Base-by-base conservation (phyloP, 2,113 vertebrate species). In the Chaetura pelagica region DNA sequence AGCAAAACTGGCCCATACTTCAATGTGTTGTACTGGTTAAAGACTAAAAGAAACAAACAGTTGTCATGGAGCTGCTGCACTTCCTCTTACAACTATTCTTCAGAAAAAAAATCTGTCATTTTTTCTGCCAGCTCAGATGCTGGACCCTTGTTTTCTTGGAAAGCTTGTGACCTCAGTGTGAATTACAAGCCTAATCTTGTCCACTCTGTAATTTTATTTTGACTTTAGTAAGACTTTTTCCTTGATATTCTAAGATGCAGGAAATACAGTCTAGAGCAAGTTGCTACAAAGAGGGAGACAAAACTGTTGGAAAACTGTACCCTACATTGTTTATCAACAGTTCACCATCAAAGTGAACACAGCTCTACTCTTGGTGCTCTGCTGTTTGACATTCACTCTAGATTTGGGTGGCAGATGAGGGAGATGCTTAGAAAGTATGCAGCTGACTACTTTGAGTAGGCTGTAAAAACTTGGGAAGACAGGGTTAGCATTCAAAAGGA, bases 141-240 rank as follows among this genome's bases (percentile, higher is more conserved):
- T 67, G 71, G 73, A 80, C 14, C 46, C 34, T 61, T 79, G 59
- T 80, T 88, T 96, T 94, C 88, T 88, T 95, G 88, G 88, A 95
- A 94, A 94, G 96, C 32, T 67, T 96, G 63, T 84, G 85, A 94
- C 79, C 72, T 90, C 85, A 54, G 51, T 34, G 24, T 71, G 64
- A 83, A 74, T 86, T 93, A 95, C 51, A 90, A 71, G 76, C 42
- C 38, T 55, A 67, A 92, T 93, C 80, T 94, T 94, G 92, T 84
- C 72, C 44, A 94, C 72, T 94, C 55, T 80, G 71, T 88, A 90
- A 92, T 93, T 93, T 96, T 94, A 93, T 94, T 95, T 95, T 93
- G n/a, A 90, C 90, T 80, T 95, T 32, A 90, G 79, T 90, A 95
- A 92, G 90, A 69, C 67, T 59, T 96, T 90, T 95, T 92, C 94